Evolutionary conservation across 2,797 vertebrate species (phyloP), one percentile per base, ranked within the genome.

Genomic region (Acanthurus lineatus): DNA sequence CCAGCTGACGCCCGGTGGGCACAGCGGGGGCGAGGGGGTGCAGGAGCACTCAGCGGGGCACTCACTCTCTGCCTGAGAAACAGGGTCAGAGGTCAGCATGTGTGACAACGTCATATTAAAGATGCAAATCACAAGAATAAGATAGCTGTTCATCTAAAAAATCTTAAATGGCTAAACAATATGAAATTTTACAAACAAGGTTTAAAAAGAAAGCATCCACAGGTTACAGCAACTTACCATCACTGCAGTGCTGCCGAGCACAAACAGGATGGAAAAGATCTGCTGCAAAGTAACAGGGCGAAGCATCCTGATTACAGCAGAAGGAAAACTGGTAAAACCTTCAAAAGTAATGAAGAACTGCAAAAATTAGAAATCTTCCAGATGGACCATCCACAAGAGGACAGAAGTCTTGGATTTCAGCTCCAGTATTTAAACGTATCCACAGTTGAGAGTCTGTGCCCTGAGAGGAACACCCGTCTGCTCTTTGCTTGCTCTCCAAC

Each of bases 1-100:
- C 92, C 85, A 90, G 86, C 95, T 96, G 81, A 95, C 83, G 0
- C 95, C 94, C 0, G 86, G 84, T 0, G 86, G 89, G 76, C 95
- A 96, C 40, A 59, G 47, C 0, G 85, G 91, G 10, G 87, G 85
- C 0, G 52, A 69, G 3, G 83, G 48, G 19, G 76, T 57, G 63
- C 95, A 96, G 61, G 87, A 91, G 74, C 95, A 96, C 54, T 82
- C 82, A 0, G 76, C 66, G 0, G 91, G 86, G 78, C 94, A 95
- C 75, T 83, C 84, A 0, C 49, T 73, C 48, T 82, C 71, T 52
- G 83, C 88, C 94, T 95, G 88, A 62, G 56, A 25, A 47, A 22
- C 9, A 44, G 53, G 69, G 79, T 81, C 61, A 87, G 40, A 73
- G 73, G 67, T 79, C 9, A 82, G 59, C 12, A 44, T 68, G 28